phyloP scores from a whole-genome alignment of 1,140 invertebrate genomes.

The Diploscapter pachys region DNA sequence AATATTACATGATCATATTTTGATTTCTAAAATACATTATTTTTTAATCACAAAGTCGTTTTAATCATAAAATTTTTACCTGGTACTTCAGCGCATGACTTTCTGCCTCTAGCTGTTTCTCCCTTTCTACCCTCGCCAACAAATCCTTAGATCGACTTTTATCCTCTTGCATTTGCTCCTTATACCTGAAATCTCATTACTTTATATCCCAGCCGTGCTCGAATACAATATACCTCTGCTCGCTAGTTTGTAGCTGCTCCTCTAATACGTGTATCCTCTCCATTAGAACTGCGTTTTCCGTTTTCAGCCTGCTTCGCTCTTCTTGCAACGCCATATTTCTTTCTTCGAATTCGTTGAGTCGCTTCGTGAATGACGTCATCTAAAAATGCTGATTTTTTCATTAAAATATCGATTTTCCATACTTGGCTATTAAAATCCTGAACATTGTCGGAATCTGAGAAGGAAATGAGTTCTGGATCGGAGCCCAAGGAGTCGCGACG shows the following conservation, averaged over 20 bases:
- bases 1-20: too few relatives aligned
- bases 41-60: too few relatives aligned
- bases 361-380: slow-evolving; percentile 3
- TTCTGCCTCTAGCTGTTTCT: slow-evolving; percentile 39
- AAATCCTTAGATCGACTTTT: slow-evolving; percentile 27
- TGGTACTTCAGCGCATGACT: slow-evolving; percentile 37
- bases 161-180: slow-evolving; percentile 38
- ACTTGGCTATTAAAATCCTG: background rate
- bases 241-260: slow-evolving; percentile 32
- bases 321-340: slow-evolving; percentile 21
- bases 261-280: slow-evolving; percentile 38
- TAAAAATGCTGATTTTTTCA: background rate
- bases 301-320: slow-evolving; percentile 33
- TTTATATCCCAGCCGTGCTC: too few relatives aligned
- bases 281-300: slow-evolving; percentile 36
- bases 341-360: slow-evolving; percentile 19
- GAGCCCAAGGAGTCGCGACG: slow-evolving; percentile 27
- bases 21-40: too few relatives aligned
- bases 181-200: background rate
- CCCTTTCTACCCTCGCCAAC: slow-evolving; percentile 32
- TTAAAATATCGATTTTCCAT: slow-evolving; percentile 2
- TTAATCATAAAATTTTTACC: background rate
- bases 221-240: slow-evolving; percentile 9
- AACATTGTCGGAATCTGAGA: slow-evolving; percentile 24
- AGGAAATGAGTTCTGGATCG: slow-evolving; percentile 34